Percentiles rank a stretch among this genome's conserved stretches.
Evolutionary conservation across 2,888 invertebrate genomes (phyloP).

Genomic region (Tribolium freemani): DNA sequence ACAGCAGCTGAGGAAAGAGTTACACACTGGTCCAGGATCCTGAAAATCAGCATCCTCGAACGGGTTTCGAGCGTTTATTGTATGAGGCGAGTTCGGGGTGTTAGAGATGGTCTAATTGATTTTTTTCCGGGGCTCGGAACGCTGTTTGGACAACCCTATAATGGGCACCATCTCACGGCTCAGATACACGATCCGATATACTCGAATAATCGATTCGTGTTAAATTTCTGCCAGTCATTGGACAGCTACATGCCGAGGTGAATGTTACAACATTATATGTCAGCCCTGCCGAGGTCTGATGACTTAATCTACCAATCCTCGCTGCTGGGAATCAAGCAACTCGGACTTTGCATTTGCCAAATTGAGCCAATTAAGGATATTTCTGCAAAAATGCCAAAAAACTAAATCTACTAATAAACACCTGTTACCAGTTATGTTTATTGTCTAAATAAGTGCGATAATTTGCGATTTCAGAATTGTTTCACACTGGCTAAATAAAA

Average conservation of each 20-base stretch:
- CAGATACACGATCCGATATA: conserved; percentile 64
- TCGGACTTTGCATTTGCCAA: too few relatives aligned
- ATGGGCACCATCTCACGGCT: conserved; percentile 62
- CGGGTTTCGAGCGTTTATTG: background rate
- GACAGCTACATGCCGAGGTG: conserved; percentile 60
- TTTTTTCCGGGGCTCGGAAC: conserved; percentile 58
- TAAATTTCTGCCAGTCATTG: conserved; percentile 62
- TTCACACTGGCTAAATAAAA: too few relatives aligned
- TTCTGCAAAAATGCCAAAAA: too few relatives aligned
- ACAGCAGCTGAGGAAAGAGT: conserved; percentile 56
- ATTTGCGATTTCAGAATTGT: too few relatives aligned
- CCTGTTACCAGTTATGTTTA: too few relatives aligned
- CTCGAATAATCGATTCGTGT: conserved; percentile 64
- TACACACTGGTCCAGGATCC: conserved; percentile 45
- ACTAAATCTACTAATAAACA: too few relatives aligned
- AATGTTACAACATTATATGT: conserved; percentile 59
- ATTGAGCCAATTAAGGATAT: too few relatives aligned
- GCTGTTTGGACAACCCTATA: conserved; percentile 64
- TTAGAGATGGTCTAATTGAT: conserved; percentile 57
- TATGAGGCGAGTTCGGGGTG: background rate
- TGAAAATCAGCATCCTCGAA: background rate
- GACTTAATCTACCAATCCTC: conserved; percentile 55
- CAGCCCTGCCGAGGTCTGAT: conserved; percentile 54
- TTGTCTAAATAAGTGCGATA: too few relatives aligned
- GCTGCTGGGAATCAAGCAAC: too few relatives aligned